Evolutionary conservation across 1,140 invertebrate genomes (phyloP).

Genomic region (Drosophila baimaii): DNA sequence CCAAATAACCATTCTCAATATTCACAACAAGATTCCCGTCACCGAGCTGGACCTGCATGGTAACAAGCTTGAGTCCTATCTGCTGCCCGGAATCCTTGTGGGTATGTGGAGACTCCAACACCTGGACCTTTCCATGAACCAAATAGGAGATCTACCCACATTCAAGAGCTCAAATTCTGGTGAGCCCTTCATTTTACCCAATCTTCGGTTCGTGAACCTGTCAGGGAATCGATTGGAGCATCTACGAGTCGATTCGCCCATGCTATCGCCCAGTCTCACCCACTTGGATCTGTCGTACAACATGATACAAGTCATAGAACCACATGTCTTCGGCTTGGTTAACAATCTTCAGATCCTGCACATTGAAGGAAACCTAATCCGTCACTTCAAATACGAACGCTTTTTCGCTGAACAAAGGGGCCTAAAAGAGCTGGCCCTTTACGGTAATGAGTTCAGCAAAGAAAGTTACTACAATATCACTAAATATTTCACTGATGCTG

Average conservation of each 20-base stretch:
- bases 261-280: neutral
- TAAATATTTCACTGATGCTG: neutral
- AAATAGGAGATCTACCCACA: slow-evolving; percentile 29
- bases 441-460: neutral
- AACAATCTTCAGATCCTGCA: slow-evolving; percentile 3
- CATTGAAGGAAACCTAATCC: slow-evolving; percentile 1
- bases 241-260: neutral
- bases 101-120: slow-evolving; percentile 69
- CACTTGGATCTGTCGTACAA: slow-evolving; percentile 6
- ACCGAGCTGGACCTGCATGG: slow-evolving; percentile 61
- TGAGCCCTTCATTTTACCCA: neutral
- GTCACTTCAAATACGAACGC: neutral
- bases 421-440: neutral
- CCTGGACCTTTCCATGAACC: slow-evolving; percentile 66
- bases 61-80: slow-evolving; percentile 43
- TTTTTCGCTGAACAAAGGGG: neutral
- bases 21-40: slow-evolving; percentile 47
- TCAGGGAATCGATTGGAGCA: slow-evolving; percentile 3
- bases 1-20: slow-evolving; percentile 41
- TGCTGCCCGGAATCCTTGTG: slow-evolving; percentile 21
- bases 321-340: neutral
- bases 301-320: neutral
- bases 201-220: slow-evolving; percentile 5
- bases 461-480: slow-evolving; percentile 4
- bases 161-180: neutral